A percentile compares a stretch with the other conserved stretches of the same genome.
Conservation (phyloP, 2,113 vertebrate species). For the Antechinus stuartii region DNA sequence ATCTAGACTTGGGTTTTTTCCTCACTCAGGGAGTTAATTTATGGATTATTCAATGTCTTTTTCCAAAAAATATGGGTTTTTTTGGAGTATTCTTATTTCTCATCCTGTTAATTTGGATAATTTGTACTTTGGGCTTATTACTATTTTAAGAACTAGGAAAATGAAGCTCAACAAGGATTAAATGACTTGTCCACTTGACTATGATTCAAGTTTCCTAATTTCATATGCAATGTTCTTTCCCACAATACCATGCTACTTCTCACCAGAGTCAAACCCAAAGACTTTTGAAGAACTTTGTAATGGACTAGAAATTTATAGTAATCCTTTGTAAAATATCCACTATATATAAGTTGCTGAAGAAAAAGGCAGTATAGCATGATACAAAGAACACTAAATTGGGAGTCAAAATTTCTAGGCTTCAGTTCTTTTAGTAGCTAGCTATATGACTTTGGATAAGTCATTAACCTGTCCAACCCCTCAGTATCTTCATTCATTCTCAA, state of each 20-base stretch:
- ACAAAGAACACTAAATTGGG: no score
- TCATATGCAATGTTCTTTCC: not conserved
- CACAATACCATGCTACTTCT: no score
- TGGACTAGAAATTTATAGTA: no score
- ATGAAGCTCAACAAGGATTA: not conserved
- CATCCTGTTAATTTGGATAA: not conserved
- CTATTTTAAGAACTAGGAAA: not conserved
- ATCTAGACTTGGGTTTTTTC: not conserved
- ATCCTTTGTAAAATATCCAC: no score
- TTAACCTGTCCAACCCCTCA: not conserved
- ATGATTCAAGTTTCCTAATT: not conserved
- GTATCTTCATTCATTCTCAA: not conserved
- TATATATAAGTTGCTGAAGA: no score
- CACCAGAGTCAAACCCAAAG: no score
- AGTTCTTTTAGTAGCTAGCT: no score
- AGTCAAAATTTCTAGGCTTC: no score
- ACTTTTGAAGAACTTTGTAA: no score
- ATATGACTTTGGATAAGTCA: no score
- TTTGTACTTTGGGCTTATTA: not conserved
- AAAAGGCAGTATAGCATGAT: no score
- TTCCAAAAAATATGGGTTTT: not conserved
- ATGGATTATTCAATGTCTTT: not conserved
- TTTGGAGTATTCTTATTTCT: not conserved
- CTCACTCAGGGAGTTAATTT: not conserved
- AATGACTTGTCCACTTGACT: not conserved